These are phyloP conservation scores for Fragum fragum DNA, from an alignment of 2,888 invertebrate genomes.

Conservation along the genomic window DNA sequence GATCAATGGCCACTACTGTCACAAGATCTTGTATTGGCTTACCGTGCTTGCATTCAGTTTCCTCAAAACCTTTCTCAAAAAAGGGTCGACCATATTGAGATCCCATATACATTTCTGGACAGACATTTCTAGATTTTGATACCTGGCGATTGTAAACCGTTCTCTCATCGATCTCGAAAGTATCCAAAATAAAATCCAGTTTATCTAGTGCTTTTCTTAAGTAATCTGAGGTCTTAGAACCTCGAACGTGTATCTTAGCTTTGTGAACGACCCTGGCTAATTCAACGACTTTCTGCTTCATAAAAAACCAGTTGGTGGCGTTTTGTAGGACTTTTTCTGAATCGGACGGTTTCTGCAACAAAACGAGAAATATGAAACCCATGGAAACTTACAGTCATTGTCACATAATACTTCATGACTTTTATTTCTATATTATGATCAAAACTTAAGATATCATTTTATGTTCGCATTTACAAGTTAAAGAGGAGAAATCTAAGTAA, in stretches of 20 bases:
- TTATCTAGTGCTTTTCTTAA: slow-evolving; percentile 38
- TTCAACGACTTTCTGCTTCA: neutral
- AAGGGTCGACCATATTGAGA: slow-evolving; percentile 68
- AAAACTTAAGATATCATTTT: no score
- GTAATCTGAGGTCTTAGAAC: slow-evolving; percentile 57
- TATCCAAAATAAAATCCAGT: slow-evolving; percentile 30
- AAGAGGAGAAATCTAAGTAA: no score
- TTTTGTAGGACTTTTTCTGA: neutral
- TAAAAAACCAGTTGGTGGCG: neutral
- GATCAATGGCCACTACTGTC: slow-evolving; percentile 42
- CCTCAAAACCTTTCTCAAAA: slow-evolving; percentile 71
- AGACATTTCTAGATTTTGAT: slow-evolving; percentile 47
- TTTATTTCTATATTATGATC: no score
- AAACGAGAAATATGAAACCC: no score
- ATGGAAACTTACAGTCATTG: no score
- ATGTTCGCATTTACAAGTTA: no score
- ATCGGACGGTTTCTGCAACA: no score
- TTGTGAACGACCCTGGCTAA: slow-evolving; percentile 42
- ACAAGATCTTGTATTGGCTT: slow-evolving; percentile 44
- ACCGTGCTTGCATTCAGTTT: slow-evolving; percentile 43
- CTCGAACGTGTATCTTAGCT: slow-evolving; percentile 59
- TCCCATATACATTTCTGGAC: slow-evolving; percentile 69
- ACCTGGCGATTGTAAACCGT: slow-evolving; percentile 15
- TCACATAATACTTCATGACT: no score
- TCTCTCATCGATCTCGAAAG: slow-evolving; percentile 31